Conservation (phyloP, 2,113 vertebrate species). For the Dissostichus mawsoni region DNA sequence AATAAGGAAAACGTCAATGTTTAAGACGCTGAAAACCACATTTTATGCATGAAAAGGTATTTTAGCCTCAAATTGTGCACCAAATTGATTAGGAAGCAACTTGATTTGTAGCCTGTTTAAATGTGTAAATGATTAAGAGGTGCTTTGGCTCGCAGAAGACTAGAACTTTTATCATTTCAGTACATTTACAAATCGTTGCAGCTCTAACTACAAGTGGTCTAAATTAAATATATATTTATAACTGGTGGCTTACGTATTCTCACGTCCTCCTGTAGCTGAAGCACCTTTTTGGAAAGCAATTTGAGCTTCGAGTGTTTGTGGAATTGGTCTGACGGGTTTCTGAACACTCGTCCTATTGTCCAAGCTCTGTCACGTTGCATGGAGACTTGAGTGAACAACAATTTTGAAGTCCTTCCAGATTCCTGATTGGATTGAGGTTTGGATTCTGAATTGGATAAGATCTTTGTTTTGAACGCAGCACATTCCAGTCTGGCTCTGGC, state of each 20-base stretch:
- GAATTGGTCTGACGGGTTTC: background rate
- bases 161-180: no score
- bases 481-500: conserved; percentile 6
- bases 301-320: background rate
- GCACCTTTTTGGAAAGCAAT: background rate
- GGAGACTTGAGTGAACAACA: background rate
- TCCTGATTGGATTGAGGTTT: conserved; percentile 9
- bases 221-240: background rate
- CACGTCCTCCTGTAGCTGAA: background rate
- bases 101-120: no score
- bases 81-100: no score
- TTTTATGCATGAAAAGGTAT: no score
- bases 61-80: no score
- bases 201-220: no score
- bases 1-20: no score
- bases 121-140: no score
- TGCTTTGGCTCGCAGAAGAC: no score
- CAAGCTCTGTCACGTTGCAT: background rate
- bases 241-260: background rate
- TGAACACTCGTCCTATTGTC: background rate
- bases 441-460: background rate
- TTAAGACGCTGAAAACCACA: no score
- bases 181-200: no score
- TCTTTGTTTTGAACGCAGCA: conserved; percentile 14
- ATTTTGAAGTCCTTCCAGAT: background rate